These are phyloP conservation scores for Neodiprion pinetum DNA, from an alignment of 1,140 invertebrate species.

Conservation along the genomic window DNA sequence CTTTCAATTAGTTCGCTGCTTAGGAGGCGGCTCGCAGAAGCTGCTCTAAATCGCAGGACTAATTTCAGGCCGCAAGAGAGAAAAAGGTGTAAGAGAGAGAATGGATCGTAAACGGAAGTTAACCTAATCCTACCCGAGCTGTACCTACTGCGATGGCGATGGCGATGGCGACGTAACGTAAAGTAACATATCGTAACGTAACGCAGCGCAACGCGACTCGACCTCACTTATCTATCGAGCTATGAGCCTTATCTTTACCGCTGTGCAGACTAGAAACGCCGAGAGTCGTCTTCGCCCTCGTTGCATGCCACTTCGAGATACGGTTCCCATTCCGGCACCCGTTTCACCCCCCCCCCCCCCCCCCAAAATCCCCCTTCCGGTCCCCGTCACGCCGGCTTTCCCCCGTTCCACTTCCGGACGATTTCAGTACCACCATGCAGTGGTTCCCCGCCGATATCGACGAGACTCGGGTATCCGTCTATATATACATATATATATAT, in stretches of 20 bases:
- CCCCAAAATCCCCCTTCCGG: neutral
- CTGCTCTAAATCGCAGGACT: no score
- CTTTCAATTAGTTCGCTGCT: no score
- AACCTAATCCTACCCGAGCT: neutral
- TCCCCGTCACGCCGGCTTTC: neutral
- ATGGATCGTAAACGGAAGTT: neutral
- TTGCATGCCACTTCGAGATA: slow-evolving; percentile 7
- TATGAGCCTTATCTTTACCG: neutral
- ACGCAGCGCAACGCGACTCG: neutral
- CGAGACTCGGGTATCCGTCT: neutral
- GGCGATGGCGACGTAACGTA: neutral
- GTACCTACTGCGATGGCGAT: no score
- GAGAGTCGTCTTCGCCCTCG: neutral
- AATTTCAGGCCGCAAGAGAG: no score
- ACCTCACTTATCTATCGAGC: neutral
- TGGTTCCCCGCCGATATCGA: neutral
- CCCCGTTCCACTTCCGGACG: neutral
- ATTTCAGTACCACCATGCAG: neutral
- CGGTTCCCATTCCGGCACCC: neutral
- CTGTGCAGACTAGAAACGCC: neutral
- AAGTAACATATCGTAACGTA: neutral
- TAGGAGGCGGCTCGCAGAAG: no score
- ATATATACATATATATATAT: neutral
- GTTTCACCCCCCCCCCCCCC: neutral
- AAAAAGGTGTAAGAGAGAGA: no score